Base-by-base conservation (phyloP, 2,888 invertebrate genomes). In the Nesidiocoris tenuis region DNA sequence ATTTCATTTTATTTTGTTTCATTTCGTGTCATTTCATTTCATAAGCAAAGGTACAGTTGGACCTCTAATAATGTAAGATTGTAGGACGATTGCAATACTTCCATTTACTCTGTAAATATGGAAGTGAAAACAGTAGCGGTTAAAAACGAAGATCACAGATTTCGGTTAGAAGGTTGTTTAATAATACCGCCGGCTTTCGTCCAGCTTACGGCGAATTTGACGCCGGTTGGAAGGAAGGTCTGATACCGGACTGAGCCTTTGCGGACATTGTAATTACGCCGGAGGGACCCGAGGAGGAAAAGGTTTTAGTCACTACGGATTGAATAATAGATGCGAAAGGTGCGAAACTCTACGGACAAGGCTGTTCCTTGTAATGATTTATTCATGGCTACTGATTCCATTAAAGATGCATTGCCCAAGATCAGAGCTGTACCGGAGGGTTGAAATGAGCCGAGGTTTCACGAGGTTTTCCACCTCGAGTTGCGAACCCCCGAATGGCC, bases 341-440 rank as follows among this genome's bases (percentile, higher is more conserved):
- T 63, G 63, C 61, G 72, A 63, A 12, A 39, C 39, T 61, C 61
- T 61, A 54, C 39, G 63, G 63, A 72, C 72, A 63, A 72, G 39
- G 61, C 57, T 59, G 17, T 25, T 22, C 65, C 24, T 71, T 63
- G 24, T 74, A 65, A 74, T 74, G 65, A 64, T 68, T 61, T 75
- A 75, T 75, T 75, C 75, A 75, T 75, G 68, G 68, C 55, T 68
- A 61, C 75, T 75, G 75, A 75, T 75, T 75, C 75, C 75, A 75
- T 75, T 75, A 75, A 75, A 61, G 68, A 67, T 75, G 67, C 65
- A 75, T 66, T 39, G 72, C n/a, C 19, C 63, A 22, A 72, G 61
- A 67, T 67, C 67, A 39, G 67, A 67, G 39, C 39, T 12, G 5
- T 19, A 59, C n/a, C 7, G 18, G n/a, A 59, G n/a, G 59, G 59